These are phyloP conservation scores for Ruditapes philippinarum DNA, from an alignment of 1,140 invertebrate species.

Conservation along the genomic window DNA sequence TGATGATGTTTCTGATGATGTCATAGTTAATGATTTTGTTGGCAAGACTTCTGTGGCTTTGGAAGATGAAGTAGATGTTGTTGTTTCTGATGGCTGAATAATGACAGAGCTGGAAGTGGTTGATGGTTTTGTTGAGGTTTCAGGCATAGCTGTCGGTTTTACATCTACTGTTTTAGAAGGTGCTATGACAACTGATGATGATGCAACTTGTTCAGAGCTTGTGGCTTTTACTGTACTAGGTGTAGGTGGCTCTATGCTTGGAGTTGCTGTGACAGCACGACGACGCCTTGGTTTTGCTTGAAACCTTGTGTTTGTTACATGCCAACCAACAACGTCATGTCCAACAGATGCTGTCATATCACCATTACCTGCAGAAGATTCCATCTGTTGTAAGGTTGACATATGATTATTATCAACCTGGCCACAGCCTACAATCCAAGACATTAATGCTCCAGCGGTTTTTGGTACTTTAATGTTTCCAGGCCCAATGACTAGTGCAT, in stretches of 20 bases:
- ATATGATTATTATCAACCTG: constrained; percentile 89
- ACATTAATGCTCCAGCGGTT: constrained; percentile 87
- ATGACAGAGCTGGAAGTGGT: constrained; percentile 17
- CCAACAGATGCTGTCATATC: constrained; percentile 89
- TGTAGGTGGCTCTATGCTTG: constrained; percentile 71
- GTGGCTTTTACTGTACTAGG: constrained; percentile 75
- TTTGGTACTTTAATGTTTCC: constrained; percentile 88
- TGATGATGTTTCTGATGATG: constrained; percentile 53
- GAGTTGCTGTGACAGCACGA: constrained; percentile 68
- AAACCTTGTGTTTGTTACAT: constrained; percentile 87
- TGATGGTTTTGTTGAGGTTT: constrained; percentile 51
- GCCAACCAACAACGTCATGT: constrained; percentile 90
- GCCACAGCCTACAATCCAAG: constrained; percentile 91
- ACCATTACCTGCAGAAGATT: constrained; percentile 89
- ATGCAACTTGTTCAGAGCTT: constrained; percentile 56
- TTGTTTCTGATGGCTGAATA: constrained; percentile 32
- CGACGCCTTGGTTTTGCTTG: constrained; percentile 77
- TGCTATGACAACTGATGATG: constrained; percentile 61
- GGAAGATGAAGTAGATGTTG: constrained; percentile 5
- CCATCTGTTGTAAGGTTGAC: constrained; percentile 89
- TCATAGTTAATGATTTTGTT: constrained; percentile 69
- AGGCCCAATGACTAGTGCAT: constrained; percentile 89
- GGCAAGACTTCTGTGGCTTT: constrained; percentile 65
- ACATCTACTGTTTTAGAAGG: constrained; percentile 73
- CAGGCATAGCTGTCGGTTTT: constrained; percentile 67